phyloP scores from a whole-genome alignment of 2,888 invertebrate species.

The Ephialtes manifestator region DNA sequence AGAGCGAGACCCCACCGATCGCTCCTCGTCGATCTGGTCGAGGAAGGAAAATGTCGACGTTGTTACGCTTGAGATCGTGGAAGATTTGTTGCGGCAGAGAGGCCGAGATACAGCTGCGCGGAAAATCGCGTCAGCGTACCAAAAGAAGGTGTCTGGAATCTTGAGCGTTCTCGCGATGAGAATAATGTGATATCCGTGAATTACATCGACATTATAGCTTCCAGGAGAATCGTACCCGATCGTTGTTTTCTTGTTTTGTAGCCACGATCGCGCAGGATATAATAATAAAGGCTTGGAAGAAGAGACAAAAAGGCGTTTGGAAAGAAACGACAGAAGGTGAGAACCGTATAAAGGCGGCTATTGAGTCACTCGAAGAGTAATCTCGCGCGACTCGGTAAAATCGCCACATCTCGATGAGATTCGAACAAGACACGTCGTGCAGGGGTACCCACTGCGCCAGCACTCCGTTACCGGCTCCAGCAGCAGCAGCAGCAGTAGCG shows the following conservation, averaged over 20 bases:
- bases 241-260: not conserved
- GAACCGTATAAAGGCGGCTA: conserved; percentile 65
- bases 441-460: conserved; percentile 89
- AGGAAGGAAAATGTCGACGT: conserved; percentile 71
- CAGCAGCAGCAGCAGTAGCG: conserved; percentile 64
- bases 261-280: not conserved
- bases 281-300: not conserved
- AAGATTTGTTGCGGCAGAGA: conserved; percentile 65
- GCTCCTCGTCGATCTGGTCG: conserved; percentile 66
- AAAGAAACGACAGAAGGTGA: conserved; percentile 46
- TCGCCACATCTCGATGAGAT: conserved; percentile 90
- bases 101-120: conserved; percentile 66
- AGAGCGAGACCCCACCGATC: conserved; percentile 67
- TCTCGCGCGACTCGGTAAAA: conserved; percentile 89
- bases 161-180: conserved; percentile 61
- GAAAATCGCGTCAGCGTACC: conserved; percentile 75
- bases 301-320: conserved; percentile 13
- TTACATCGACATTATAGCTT: not conserved
- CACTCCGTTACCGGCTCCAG: conserved; percentile 86
- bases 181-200: conserved; percentile 48
- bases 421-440: conserved; percentile 88
- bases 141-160: conserved; percentile 71
- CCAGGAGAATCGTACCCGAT: not conserved
- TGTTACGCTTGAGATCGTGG: conserved; percentile 61
- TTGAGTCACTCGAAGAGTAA: conserved; percentile 87